Conservation (phyloP, 2,797 vertebrate genomes). For the Sylvilagus floridanus region DNA sequence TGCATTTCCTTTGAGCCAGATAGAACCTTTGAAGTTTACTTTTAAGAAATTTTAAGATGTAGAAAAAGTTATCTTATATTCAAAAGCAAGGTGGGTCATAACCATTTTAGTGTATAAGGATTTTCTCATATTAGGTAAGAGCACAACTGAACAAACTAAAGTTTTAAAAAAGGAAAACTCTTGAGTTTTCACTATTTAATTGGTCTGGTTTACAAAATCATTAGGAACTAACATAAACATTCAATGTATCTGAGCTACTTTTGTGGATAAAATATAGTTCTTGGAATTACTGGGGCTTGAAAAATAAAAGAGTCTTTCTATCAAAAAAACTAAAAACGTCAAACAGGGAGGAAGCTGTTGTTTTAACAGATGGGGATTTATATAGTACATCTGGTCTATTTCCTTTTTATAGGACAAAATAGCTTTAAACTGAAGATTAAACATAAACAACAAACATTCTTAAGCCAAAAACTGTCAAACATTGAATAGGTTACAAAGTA, state of each 20-base stretch:
- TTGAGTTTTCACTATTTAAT: conserved; percentile 27
- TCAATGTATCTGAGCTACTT: conserved; percentile 10
- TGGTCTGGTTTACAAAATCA: background rate
- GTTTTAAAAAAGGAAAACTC: background rate
- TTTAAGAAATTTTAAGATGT: conserved; percentile 9
- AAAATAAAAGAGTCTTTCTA: conserved; percentile 31
- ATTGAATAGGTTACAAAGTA: conserved; percentile 59
- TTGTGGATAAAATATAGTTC: background rate
- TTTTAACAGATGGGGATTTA: conserved; percentile 70
- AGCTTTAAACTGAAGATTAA: conserved; percentile 67
- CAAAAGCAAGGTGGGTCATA: background rate
- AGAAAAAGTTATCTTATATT: background rate
- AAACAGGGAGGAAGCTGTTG: conserved; percentile 19
- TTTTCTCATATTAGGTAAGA: conserved; percentile 18
- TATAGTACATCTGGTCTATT: conserved; percentile 50
- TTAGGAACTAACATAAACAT: background rate
- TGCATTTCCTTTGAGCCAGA: background rate
- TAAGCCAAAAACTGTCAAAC: conserved; percentile 61
- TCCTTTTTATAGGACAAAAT: conserved; percentile 64
- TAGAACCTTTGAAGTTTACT: conserved; percentile 17
- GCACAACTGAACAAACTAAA: conserved; percentile 1
- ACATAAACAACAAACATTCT: conserved; percentile 65
- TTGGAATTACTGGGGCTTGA: conserved; percentile 18
- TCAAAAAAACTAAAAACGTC: background rate
- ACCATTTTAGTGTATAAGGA: background rate